Evolutionary conservation across 2,888 invertebrate genomes (phyloP), one percentile per base, ranked within the genome.

Genomic region (Agriopis marginaria): DNA sequence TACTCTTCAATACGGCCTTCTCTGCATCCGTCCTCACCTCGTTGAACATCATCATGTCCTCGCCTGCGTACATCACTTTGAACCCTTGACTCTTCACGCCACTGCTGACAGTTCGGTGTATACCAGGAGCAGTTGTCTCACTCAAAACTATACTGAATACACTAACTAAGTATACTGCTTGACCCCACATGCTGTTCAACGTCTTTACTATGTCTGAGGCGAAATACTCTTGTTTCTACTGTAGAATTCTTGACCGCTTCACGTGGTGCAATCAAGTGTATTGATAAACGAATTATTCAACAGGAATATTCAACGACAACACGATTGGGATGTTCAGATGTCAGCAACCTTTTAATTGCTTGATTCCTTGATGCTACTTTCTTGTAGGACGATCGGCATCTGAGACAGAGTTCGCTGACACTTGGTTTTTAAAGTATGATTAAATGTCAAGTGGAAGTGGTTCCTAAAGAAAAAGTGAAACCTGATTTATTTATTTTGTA

Each of bases 31-130:
- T 77, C 0, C 90, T 85, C 1, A 89, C 89, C 65, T 92, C 82
- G 72, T 93, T 93, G 6, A 91, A 75, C 0, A 89, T 63, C 2
- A 82, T 79, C 68, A 91, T 63, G 51, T 92, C 89, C 77, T 92
- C 88, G 68, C 92, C 90, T 0, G 90, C 91, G 62, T 91, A 92
- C 1, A 92, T 71, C 0, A 92, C 73, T 66, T 82, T 88, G 42
- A 83, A 89, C 0, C 89, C 89, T 17, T 81, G 23, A 71, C 90
- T 91, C 6, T 73, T 79, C 0, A 89, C 87, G 4, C 87, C 89
- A 6, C 87, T 84, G 60, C 83, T 87, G 2, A 88, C 47, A 3
- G 80, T 78, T 60, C 87, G 84, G 0, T 86, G 81, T 44, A 90
- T 83, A 0, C 84, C 86, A 2, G 85, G 83, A 8, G 75, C 78